Base-by-base conservation (phyloP, 2,888 invertebrate genomes). In the Peribatodes rhomboidaria region DNA sequence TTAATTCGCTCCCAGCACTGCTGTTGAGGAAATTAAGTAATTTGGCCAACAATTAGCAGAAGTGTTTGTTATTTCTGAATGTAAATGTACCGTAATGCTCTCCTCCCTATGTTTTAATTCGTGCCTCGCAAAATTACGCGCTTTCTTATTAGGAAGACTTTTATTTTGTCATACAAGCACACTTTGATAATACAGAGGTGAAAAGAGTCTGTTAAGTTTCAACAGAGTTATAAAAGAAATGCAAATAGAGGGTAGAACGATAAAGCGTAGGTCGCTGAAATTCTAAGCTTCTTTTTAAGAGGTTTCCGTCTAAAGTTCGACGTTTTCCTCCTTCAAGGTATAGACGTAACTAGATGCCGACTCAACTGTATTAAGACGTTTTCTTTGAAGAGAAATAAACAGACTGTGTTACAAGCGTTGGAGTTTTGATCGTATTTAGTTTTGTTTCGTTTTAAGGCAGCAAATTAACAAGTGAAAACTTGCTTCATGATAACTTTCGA, bases 231-330 rank as follows among this genome's bases (percentile, higher is more conserved):
- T 74, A 72, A 77, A 75, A 74, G 67, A 75, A 79, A 81, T 81
- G 79, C 78, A 73, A 72, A 73, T 78, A 76, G 79, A 80, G 77
- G 77, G 76, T 75, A 71, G 75, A 70, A 66, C 74, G 66, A 65
- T 75, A 75, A 74, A 77, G 73, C 68, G 78, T 70, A 70, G 68
- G 75, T 72, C 74, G 71, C 70, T 77, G 71, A 79, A 81, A 81
- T 75, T 76, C 74, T 76, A 73, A 79, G 72, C 76, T 77, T 76
- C 80, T 80, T 80, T 80, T 69, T 68, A 75, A 78, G 76, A 78
- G 74, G 75, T 82, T 83, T 50, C 78, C 77, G 68, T 76, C 66
- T 78, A 80, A 83, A 83, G 77, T 81, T 83, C 68, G 73, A 80
- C 78, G 71, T 77, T 83, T 76, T 65, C 72, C 63, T 68, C 42